Evolutionary conservation across 2,888 invertebrate genomes (phyloP).

Genomic region (Apeira syringaria): DNA sequence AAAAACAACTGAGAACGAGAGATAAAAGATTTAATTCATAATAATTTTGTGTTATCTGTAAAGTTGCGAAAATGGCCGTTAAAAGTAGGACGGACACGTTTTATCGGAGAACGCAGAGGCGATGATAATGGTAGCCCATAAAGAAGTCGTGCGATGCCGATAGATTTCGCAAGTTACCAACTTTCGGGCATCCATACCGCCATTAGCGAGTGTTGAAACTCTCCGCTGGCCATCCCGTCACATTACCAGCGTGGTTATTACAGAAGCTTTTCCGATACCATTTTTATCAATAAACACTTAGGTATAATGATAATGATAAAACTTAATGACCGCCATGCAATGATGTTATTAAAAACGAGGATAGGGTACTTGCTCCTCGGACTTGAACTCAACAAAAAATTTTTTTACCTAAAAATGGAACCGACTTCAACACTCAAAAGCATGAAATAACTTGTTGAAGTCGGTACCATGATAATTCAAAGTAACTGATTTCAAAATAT

Average conservation of each 20-base stretch:
- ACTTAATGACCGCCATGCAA: no score
- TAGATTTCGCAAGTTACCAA: conserved; percentile 79
- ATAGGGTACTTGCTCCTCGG: no score
- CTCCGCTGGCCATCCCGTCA: conserved; percentile 46
- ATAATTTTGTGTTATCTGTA: conserved; percentile 68
- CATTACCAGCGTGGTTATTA: conserved; percentile 47
- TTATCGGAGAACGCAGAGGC: conserved; percentile 74
- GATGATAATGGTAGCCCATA: conserved; percentile 79
- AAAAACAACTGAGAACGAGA: conserved; percentile 8
- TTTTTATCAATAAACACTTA: conserved; percentile 12
- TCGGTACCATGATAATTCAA: no score
- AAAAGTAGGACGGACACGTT: conserved; percentile 75
- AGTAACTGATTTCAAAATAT: no score
- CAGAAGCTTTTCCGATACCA: conserved; percentile 17
- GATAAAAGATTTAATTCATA: conserved; percentile 59
- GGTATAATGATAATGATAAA: no score
- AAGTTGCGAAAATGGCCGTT: conserved; percentile 67
- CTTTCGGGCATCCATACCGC: conserved; percentile 65
- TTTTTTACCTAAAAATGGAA: no score
- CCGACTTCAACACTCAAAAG: no score
- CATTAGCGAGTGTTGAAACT: conserved; percentile 73
- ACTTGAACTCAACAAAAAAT: no score
- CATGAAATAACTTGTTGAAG: no score
- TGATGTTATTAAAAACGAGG: no score
- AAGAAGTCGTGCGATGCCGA: conserved; percentile 71